phyloP scores from a whole-genome alignment of 2,113 vertebrate species.

The Muntiacus muntjak region DNA sequence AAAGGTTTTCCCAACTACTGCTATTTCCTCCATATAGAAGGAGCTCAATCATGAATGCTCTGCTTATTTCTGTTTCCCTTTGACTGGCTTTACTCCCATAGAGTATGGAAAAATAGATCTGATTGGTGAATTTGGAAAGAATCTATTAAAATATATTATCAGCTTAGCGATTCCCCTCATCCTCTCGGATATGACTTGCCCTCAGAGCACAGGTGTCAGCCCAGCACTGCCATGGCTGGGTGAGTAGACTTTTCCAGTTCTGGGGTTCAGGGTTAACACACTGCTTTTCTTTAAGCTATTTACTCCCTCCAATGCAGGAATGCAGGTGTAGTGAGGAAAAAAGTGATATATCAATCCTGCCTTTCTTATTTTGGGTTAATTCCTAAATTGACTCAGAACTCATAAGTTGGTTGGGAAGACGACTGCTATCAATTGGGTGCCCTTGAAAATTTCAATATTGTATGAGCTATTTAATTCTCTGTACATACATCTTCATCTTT shows the following conservation, averaged over 20 bases:
- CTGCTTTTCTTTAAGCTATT: not conserved
- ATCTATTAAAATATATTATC: not conserved
- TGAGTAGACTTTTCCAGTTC: not conserved
- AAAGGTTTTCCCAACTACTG: not conserved
- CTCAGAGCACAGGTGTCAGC: not conserved
- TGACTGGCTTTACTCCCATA: not conserved
- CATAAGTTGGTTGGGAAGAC: not conserved
- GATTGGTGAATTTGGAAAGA: not conserved
- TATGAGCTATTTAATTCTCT: not conserved
- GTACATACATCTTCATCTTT: not conserved
- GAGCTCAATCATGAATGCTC: not conserved
- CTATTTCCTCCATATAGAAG: not conserved
- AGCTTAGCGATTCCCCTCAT: not conserved
- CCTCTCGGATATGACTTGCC: not conserved
- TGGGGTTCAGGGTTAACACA: not conserved
- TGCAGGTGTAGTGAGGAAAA: not conserved
- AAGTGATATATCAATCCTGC: not conserved
- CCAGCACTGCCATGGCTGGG: not conserved
- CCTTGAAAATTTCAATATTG: not conserved
- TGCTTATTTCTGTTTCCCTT: not conserved
- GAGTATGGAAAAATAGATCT: not conserved
- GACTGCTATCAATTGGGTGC: not conserved
- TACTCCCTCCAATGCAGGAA: not conserved
- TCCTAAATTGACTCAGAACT: not conserved
- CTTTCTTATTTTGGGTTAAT: not conserved